Evolutionary conservation across 2,797 vertebrate genomes (phyloP), one percentile per base, ranked within the genome.

Genomic region (Pipistrellus pipistrellus): DNA sequence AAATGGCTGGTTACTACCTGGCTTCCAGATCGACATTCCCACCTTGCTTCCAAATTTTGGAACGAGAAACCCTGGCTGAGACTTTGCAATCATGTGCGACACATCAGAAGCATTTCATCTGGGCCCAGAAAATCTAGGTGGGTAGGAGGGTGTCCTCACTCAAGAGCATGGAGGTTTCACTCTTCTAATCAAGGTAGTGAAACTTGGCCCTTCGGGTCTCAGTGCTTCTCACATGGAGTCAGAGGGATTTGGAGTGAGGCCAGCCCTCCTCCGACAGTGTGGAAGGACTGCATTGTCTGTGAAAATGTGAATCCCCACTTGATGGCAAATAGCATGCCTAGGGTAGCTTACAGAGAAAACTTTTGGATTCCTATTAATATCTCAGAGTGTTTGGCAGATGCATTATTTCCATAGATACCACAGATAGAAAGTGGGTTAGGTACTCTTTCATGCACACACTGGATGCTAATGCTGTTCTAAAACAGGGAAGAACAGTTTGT

Each of bases 401-500:
- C n/a, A 17, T 68, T 76, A 84, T 81, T 89, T 95, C 76, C 51
- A 82, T 55, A 95, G 95, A 55, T 66, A 78, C 59, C 73, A 78
- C 66, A 18, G 75, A 64, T 2, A 25, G 78, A 46, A 92, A 91
- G 76, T 84, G 78, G 55, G 90, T 46, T 81, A 91, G 62, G 72
- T 10, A 30, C 9, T 85, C 9, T 94, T 85, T 62, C n/a, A 53
- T 32, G 62, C n/a, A 57, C 88, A 82, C 21, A 3, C 53, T 35
- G 17, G 48, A 41, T 51, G 14, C 8, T 51, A 76, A 48, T 17
- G 38, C 25, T 72, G 53, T 41, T 68, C 66, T 62, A 11, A 83
- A 68, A 23, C 2, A 53, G 83, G 76, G 15, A 80, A 12, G 32
- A 38, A 0, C 25, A 78, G 0, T 30, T 35, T 18, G 57, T 17